Percentiles rank a stretch among this genome's conserved stretches.
These are phyloP conservation scores for Botia almorhae DNA, from an alignment of 2,797 vertebrate genomes.

Conservation along the genomic window DNA sequence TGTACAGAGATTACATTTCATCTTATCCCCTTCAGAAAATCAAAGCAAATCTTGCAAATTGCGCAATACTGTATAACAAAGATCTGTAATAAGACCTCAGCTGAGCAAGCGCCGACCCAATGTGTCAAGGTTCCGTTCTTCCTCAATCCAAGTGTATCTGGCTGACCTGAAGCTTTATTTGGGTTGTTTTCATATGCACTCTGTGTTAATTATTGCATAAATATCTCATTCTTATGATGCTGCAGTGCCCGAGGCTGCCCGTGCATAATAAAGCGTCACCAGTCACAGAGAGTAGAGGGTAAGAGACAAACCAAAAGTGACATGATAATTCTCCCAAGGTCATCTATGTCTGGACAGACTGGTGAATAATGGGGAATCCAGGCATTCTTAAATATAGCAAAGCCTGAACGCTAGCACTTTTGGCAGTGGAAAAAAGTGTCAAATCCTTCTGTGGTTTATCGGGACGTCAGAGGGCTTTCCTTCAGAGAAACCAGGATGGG, in stretches of 20 bases:
- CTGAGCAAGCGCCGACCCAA: neutral
- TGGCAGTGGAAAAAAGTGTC: slow-evolving; percentile 39
- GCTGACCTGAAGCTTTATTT: slow-evolving; percentile 58
- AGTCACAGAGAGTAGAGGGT: slow-evolving; percentile 42
- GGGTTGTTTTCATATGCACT: slow-evolving; percentile 65
- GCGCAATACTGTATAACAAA: neutral
- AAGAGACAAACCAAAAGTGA: slow-evolving; percentile 67
- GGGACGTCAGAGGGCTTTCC: slow-evolving; percentile 58
- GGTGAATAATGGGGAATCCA: slow-evolving; percentile 71
- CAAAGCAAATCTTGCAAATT: neutral
- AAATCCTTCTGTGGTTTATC: slow-evolving; percentile 52
- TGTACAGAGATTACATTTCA: slow-evolving; percentile 11
- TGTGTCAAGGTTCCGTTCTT: slow-evolving; percentile 18
- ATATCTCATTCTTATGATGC: slow-evolving; percentile 66
- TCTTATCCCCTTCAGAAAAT: neutral
- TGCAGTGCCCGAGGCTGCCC: slow-evolving; percentile 66
- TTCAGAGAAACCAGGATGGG: slow-evolving; percentile 58
- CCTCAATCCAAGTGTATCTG: slow-evolving; percentile 49
- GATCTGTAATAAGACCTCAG: neutral
- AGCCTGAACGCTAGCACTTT: slow-evolving; percentile 54
- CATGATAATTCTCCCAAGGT: slow-evolving; percentile 69
- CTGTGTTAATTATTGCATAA: slow-evolving; percentile 70
- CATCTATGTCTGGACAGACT: slow-evolving; percentile 70
- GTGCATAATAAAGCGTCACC: slow-evolving; percentile 60
- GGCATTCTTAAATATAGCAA: slow-evolving; percentile 49